Percentiles rank a stretch among this genome's conserved stretches.
Evolutionary conservation across 2,113 vertebrate species (phyloP).

Genomic region (Tyto alba): DNA sequence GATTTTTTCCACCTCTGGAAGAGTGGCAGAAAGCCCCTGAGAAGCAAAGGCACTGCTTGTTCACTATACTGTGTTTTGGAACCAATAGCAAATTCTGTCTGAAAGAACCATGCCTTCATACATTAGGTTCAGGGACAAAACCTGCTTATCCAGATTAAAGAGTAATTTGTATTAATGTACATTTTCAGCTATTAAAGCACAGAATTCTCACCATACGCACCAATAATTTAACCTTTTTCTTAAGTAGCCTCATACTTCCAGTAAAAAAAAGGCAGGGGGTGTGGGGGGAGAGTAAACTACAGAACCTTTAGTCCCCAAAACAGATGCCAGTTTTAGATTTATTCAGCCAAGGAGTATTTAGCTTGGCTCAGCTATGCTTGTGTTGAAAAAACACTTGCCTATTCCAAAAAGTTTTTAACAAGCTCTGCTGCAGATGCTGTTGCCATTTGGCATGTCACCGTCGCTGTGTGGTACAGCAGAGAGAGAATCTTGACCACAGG

Average conservation of each 20-base stretch:
- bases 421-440: slow-evolving; percentile 64
- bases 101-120: neutral
- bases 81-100: neutral
- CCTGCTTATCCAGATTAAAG: neutral
- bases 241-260: slow-evolving; percentile 59
- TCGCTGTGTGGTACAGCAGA: slow-evolving; percentile 63
- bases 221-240: slow-evolving; percentile 62
- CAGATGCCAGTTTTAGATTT: slow-evolving; percentile 72
- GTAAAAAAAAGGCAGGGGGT: slow-evolving; percentile 34
- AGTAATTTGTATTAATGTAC: neutral
- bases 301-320: slow-evolving; percentile 71
- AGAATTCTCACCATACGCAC: slow-evolving; percentile 26
- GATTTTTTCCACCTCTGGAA: neutral
- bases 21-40: neutral
- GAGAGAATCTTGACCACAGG: slow-evolving; percentile 70
- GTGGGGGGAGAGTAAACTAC: slow-evolving; percentile 23
- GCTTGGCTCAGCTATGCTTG: slow-evolving; percentile 66
- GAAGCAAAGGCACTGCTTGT: neutral
- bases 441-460: slow-evolving; percentile 75
- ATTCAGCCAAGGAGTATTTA: slow-evolving; percentile 75
- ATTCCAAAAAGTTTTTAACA: slow-evolving; percentile 78
- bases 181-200: neutral
- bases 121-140: neutral
- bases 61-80: neutral
- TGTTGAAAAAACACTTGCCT: slow-evolving; percentile 70